These are phyloP conservation scores for Thaumatotibia leucotreta DNA, from an alignment of 1,140 invertebrate species.

Conservation along the genomic window DNA sequence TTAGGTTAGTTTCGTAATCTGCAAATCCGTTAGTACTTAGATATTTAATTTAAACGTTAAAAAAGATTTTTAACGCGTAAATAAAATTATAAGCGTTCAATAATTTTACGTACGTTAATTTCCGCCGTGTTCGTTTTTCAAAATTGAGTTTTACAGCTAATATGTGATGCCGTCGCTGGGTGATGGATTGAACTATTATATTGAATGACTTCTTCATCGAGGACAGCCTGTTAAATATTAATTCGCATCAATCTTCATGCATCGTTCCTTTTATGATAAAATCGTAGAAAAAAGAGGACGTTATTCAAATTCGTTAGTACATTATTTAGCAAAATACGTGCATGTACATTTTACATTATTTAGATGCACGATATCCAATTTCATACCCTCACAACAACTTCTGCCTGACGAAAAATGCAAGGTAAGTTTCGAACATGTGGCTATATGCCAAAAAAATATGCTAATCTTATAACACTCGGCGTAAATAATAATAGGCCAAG, in stretches of 20 bases:
- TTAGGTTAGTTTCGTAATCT: conserved; percentile 6
- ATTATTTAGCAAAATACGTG: too few relatives aligned
- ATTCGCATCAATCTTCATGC: conserved; percentile 6
- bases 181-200: conserved; percentile 13
- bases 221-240: background rate
- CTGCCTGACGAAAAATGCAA: too few relatives aligned
- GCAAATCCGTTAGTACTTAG: background rate
- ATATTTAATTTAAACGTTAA: too few relatives aligned
- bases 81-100: background rate
- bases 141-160: background rate
- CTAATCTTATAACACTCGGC: too few relatives aligned
- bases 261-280: background rate
- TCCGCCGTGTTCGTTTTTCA: background rate
- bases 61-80: too few relatives aligned
- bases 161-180: background rate
- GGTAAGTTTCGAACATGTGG: too few relatives aligned
- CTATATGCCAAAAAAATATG: too few relatives aligned
- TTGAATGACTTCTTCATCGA: background rate
- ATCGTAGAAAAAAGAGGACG: background rate
- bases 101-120: background rate
- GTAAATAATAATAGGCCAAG: too few relatives aligned
- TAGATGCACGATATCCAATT: too few relatives aligned
- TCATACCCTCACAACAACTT: too few relatives aligned
- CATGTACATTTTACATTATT: too few relatives aligned
- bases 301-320: background rate